Percentiles rank a stretch among this genome's conserved stretches.
These are phyloP conservation scores for Struthidea cinerea DNA, from an alignment of 2,113 vertebrate genomes.

Conservation along the genomic window DNA sequence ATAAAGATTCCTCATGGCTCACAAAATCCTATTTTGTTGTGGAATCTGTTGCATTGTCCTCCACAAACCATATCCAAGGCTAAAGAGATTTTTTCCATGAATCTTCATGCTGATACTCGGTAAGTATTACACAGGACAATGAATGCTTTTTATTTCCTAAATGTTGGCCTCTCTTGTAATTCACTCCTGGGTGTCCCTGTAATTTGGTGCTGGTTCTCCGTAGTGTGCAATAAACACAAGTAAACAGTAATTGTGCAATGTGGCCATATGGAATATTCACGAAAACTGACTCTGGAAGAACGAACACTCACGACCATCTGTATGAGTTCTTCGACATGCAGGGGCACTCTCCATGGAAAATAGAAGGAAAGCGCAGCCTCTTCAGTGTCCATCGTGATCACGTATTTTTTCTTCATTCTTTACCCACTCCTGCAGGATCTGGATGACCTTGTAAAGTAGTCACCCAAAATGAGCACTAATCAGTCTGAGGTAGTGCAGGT, in stretches of 20 bases:
- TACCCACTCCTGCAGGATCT: not conserved
- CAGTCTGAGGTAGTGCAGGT: not conserved
- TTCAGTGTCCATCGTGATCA: not conserved
- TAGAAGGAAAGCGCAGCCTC: not conserved
- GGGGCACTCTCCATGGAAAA: not conserved
- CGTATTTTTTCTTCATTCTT: not conserved
- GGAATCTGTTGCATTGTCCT: slow-evolving; percentile 60
- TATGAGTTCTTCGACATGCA: not conserved
- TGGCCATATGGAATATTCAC: not conserved
- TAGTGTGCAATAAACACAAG: not conserved
- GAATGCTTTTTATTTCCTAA: not conserved
- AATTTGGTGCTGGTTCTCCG: not conserved
- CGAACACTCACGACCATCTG: not conserved
- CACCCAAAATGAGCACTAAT: not conserved
- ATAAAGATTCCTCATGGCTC: slow-evolving; percentile 71
- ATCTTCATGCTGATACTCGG: not conserved
- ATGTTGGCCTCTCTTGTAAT: not conserved
- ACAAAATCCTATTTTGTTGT: slow-evolving; percentile 51
- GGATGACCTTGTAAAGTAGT: not conserved
- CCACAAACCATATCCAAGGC: slow-evolving; percentile 64
- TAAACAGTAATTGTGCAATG: not conserved
- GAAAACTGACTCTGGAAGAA: not conserved
- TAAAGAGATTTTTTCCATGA: slow-evolving; percentile 51
- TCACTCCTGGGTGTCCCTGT: not conserved
- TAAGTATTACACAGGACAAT: not conserved